Conservation (phyloP, 2,113 vertebrate genomes). For the Protobothrops flavoviridis region DNA sequence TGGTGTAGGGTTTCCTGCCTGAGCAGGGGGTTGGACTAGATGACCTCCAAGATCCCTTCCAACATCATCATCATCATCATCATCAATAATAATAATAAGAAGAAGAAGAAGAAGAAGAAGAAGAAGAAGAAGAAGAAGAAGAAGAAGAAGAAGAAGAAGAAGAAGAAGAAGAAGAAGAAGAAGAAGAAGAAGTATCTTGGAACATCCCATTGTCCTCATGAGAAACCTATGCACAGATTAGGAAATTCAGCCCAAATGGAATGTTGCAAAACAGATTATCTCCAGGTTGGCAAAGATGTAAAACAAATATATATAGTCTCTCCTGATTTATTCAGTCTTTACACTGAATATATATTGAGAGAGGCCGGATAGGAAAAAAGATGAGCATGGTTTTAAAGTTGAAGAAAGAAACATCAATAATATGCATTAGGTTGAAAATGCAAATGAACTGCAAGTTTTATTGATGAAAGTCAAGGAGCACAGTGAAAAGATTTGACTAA, state of each 20-base stretch:
- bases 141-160: no score
- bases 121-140: no score
- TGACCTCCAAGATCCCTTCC: no score
- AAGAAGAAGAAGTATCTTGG: neutral
- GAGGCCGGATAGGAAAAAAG: neutral
- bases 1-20: no score
- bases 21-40: no score
- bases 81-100: no score
- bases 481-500: neutral
- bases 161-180: no score
- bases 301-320: neutral
- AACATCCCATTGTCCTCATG: neutral
- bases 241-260: neutral
- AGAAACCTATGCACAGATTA: neutral
- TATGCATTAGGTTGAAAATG: neutral
- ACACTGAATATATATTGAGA: neutral
- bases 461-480: neutral
- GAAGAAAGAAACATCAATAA: neutral
- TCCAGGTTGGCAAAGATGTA: neutral
- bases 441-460: neutral
- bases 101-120: no score
- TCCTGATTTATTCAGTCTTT: neutral
- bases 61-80: no score
- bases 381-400: neutral
- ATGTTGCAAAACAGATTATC: neutral